These are phyloP conservation scores for Ivindomyrus marchei DNA, from an alignment of 2,113 vertebrate genomes.

Conservation along the genomic window DNA sequence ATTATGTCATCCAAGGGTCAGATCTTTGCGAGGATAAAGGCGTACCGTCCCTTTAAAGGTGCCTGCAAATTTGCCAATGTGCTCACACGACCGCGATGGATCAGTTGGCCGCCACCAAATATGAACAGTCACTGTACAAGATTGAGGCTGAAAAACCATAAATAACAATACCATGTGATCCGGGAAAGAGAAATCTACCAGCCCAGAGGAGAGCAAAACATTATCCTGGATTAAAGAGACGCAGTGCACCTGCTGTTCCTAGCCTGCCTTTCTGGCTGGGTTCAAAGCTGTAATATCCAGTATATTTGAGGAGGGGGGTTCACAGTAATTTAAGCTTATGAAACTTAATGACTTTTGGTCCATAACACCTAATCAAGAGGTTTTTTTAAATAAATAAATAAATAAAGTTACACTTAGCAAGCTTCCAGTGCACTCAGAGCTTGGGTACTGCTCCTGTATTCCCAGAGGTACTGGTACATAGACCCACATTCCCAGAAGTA, in stretches of 20 bases:
- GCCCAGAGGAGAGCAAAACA: background rate
- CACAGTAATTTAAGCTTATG: background rate
- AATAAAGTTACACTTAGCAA: background rate
- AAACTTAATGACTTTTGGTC: background rate
- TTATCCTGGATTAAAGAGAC: background rate
- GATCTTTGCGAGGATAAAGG: background rate
- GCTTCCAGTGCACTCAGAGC: background rate
- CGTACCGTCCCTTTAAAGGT: background rate
- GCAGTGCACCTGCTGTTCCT: background rate
- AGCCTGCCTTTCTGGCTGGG: background rate
- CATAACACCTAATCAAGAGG: background rate
- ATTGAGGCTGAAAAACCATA: background rate
- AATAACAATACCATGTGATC: background rate
- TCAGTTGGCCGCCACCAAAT: background rate
- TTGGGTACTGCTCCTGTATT: background rate
- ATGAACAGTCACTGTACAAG: background rate
- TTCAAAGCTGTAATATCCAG: background rate
- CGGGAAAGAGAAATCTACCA: background rate
- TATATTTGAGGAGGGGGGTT: background rate
- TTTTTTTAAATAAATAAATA: background rate
- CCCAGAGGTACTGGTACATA: no score
- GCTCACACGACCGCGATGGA: background rate
- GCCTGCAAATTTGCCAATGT: background rate
- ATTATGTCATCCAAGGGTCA: background rate
- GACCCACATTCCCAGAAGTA: no score